Conservation (phyloP, 2,888 invertebrate genomes). For the Phania funesta region DNA sequence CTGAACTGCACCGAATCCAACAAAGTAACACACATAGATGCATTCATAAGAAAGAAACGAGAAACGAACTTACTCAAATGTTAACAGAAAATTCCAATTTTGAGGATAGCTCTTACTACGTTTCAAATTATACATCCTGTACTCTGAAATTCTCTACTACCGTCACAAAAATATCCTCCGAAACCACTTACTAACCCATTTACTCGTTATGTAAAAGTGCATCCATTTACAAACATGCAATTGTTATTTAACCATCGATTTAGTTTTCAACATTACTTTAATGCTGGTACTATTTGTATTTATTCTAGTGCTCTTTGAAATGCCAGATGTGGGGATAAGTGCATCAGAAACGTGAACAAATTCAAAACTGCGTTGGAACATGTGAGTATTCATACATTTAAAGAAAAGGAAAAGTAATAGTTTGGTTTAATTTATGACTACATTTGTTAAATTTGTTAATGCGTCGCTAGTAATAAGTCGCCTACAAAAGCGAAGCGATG, state of each 20-base stretch:
- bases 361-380: conserved; percentile 10
- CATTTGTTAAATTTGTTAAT: conserved; percentile 65
- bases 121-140: not conserved
- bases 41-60: not conserved
- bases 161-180: not conserved
- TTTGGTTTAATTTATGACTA: conserved; percentile 53
- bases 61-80: not conserved
- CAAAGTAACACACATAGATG: not conserved
- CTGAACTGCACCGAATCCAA: not conserved
- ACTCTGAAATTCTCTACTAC: not conserved
- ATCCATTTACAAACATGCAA: not conserved
- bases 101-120: not conserved
- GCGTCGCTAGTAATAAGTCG: conserved; percentile 36
- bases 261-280: not conserved
- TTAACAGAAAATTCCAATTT: not conserved
- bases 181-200: not conserved
- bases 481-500: too few species aligned
- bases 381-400: not conserved
- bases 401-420: not conserved
- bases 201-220: not conserved
- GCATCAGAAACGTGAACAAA: conserved; percentile 30
- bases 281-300: not conserved
- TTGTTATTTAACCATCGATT: not conserved
- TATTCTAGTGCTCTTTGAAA: not conserved
- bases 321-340: conserved; percentile 19